phyloP scores from a whole-genome alignment of 2,113 vertebrate genomes.

The Phasianus colchicus region DNA sequence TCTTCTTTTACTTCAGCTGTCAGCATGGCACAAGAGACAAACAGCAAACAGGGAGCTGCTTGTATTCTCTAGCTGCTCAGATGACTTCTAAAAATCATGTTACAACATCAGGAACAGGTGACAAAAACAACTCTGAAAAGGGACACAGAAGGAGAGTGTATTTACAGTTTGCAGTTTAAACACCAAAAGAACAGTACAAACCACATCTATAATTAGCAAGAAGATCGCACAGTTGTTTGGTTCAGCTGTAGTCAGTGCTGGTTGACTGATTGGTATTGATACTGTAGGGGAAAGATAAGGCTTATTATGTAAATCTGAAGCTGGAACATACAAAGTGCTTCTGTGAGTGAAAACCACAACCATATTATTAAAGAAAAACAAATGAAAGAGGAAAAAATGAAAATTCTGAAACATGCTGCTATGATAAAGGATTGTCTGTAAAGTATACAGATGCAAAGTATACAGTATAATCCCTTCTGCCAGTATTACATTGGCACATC shows the following conservation, averaged over 20 bases:
- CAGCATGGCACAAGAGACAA: background rate
- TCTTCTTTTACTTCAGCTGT: background rate
- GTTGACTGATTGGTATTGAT: background rate
- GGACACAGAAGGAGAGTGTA: background rate
- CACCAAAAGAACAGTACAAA: background rate
- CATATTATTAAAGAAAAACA: background rate
- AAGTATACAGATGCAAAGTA: background rate
- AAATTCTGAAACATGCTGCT: background rate
- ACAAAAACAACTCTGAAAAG: background rate
- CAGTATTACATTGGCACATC: rapidly evolving
- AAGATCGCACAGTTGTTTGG: background rate
- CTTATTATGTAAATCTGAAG: constrained; percentile 32
- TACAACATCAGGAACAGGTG: background rate
- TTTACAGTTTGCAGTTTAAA: constrained; percentile 26
- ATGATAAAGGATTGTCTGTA: background rate
- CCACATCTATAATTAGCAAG: background rate
- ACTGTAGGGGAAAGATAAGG: background rate
- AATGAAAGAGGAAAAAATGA: background rate
- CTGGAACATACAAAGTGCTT: background rate
- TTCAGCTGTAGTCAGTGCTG: background rate
- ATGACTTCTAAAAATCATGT: background rate
- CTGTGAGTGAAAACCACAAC: background rate
- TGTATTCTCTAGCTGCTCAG: background rate
- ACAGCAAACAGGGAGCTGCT: background rate
- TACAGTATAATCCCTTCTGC: background rate